Conservation (phyloP, 2,797 vertebrate genomes). For the Alcedo quadribrachys region DNA sequence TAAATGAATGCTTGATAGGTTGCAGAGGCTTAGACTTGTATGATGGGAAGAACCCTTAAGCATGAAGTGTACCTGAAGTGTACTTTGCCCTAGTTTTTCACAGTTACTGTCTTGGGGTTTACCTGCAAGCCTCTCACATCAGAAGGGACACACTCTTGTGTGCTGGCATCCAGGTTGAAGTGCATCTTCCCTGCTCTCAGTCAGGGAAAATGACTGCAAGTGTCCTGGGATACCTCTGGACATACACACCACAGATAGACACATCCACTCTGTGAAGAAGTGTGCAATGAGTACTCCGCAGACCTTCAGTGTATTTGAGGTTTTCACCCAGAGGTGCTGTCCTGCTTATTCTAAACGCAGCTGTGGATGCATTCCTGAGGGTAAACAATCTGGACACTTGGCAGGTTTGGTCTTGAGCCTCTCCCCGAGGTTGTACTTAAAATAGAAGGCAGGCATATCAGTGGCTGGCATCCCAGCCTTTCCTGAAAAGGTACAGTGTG, state of each 20-base stretch:
- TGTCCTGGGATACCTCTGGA: background rate
- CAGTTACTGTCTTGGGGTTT: background rate
- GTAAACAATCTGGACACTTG: background rate
- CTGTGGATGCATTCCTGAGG: background rate
- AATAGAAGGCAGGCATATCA: background rate
- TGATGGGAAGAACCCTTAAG: background rate
- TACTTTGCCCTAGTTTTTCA: background rate
- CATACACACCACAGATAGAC: fast-evolving
- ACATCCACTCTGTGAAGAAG: background rate
- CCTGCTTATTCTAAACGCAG: background rate
- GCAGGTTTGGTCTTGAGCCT: slow-evolving; percentile 18
- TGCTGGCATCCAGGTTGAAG: background rate
- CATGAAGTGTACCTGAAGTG: background rate
- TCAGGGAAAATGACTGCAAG: background rate
- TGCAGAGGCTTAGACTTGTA: background rate
- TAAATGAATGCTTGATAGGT: background rate
- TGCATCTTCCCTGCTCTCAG: background rate
- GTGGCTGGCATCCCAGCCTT: background rate
- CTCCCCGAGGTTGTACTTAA: background rate
- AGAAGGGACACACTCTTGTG: background rate
- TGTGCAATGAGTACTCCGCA: background rate
- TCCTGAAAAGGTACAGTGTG: background rate
- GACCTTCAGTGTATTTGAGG: background rate
- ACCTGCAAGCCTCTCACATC: background rate
- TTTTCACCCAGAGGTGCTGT: background rate